phyloP scores from a whole-genome alignment of 2,888 invertebrate genomes.

The Chloromyia formosa region DNA sequence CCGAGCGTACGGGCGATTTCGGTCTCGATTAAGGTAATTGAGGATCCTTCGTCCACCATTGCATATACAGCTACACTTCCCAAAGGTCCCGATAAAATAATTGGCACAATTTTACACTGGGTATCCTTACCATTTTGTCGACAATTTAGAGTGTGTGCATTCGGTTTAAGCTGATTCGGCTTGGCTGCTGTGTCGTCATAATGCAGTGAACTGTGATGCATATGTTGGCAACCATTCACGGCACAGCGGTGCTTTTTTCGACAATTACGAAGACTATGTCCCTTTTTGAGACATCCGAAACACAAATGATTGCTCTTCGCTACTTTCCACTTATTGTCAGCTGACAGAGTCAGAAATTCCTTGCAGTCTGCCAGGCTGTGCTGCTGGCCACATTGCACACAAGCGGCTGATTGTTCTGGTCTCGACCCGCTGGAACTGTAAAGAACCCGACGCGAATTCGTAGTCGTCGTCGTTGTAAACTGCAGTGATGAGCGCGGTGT shows the following conservation, averaged over 20 bases:
- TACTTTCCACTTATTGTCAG: neutral
- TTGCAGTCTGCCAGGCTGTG: neutral
- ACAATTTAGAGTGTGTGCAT: conserved; percentile 12
- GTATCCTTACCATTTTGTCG: neutral
- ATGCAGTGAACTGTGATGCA: conserved; percentile 30
- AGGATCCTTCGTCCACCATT: conserved; percentile 47
- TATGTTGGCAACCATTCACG: conserved; percentile 40
- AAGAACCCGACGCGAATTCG: neutral
- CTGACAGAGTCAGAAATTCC: neutral
- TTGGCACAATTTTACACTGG: conserved; percentile 1
- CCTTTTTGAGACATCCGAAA: neutral
- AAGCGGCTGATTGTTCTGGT: neutral
- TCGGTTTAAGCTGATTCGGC: neutral
- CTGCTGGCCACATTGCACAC: neutral
- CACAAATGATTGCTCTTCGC: neutral
- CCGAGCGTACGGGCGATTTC: neutral
- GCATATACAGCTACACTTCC: conserved; percentile 31
- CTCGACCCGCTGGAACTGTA: neutral
- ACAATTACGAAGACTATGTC: conserved; percentile 7
- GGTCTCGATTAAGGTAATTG: neutral
- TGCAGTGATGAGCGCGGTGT: neutral
- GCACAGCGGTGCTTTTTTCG: conserved; percentile 16
- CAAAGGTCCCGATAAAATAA: neutral
- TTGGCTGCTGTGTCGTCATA: neutral
- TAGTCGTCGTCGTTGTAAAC: too few relatives aligned